These are phyloP conservation scores for Linnaemya vulpina DNA, from an alignment of 2,888 invertebrate species.

Conservation along the genomic window DNA sequence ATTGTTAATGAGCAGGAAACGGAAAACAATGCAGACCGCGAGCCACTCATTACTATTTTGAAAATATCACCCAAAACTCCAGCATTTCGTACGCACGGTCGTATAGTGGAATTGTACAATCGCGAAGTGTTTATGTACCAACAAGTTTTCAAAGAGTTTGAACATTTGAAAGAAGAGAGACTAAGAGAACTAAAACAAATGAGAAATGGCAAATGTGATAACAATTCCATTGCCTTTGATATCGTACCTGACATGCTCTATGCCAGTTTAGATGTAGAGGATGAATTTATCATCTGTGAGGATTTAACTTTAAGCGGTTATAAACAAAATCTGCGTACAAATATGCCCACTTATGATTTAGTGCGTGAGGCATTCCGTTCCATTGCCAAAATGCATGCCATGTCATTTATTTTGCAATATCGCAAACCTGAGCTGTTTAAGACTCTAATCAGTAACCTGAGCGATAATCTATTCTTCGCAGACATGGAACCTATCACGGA, in stretches of 20 bases:
- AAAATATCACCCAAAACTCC: conserved; percentile 78
- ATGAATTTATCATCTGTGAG: conserved; percentile 79
- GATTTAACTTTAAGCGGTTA: conserved; percentile 75
- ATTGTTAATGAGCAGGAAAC: conserved; percentile 10
- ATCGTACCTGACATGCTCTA: conserved; percentile 75
- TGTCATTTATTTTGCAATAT: conserved; percentile 83
- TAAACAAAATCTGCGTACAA: conserved; percentile 78
- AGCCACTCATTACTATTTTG: conserved; percentile 72
- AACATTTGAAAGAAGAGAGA: conserved; percentile 30
- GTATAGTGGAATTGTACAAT: conserved; percentile 76
- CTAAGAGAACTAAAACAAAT: conserved; percentile 10
- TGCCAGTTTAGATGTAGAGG: conserved; percentile 72
- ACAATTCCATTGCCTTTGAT: conserved; percentile 55
- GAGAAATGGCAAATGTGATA: not conserved
- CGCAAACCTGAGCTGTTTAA: conserved; percentile 73
- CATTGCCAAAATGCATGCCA: conserved; percentile 83
- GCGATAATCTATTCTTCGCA: conserved; percentile 77
- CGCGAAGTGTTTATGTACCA: conserved; percentile 79
- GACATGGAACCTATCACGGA: conserved; percentile 75
- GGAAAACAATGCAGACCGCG: not conserved
- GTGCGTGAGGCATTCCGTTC: conserved; percentile 82
- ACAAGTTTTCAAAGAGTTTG: conserved; percentile 75
- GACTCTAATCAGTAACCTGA: conserved; percentile 72
- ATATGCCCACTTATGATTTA: conserved; percentile 81
- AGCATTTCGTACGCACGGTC: conserved; percentile 77